These are phyloP conservation scores for Hedychridium roseum DNA, from an alignment of 2,888 invertebrate species.

Conservation along the genomic window DNA sequence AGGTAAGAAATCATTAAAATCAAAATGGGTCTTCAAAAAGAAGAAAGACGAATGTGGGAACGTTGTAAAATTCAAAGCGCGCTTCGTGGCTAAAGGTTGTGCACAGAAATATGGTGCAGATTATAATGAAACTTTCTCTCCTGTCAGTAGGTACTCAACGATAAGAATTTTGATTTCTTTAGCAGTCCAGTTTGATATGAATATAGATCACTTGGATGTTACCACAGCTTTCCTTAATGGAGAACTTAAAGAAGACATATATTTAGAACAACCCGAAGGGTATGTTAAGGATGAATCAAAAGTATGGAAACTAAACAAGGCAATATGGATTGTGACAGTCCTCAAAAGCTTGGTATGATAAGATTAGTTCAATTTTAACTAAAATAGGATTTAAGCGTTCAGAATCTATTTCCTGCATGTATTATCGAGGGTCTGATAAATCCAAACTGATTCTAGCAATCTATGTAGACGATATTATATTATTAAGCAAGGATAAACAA, in stretches of 20 bases:
- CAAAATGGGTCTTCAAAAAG: constrained; percentile 35
- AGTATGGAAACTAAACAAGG: constrained; percentile 1
- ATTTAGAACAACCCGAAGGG: constrained; percentile 2
- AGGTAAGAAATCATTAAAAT: constrained; percentile 27
- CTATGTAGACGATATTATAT: no score
- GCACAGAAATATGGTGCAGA: constrained; percentile 27
- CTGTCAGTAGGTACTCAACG: not conserved
- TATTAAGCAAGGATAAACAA: no score
- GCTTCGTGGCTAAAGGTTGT: constrained; percentile 32
- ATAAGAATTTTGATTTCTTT: not conserved
- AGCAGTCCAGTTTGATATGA: not conserved
- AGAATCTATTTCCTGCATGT: no score
- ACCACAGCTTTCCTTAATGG: constrained; percentile 4
- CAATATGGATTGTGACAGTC: not conserved
- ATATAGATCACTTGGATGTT: constrained; percentile 3
- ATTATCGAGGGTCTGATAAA: no score
- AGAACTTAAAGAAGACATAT: constrained; percentile 2
- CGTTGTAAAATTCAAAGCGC: constrained; percentile 26
- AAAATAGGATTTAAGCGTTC: no score
- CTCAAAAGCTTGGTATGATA: no score
- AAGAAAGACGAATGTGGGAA: constrained; percentile 30
- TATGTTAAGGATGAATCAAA: not conserved
- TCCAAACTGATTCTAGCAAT: no score
- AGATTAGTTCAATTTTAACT: no score
- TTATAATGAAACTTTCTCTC: constrained; percentile 21